phyloP scores from a whole-genome alignment of 2,797 vertebrate species.

The Argyrosomus regius region DNA sequence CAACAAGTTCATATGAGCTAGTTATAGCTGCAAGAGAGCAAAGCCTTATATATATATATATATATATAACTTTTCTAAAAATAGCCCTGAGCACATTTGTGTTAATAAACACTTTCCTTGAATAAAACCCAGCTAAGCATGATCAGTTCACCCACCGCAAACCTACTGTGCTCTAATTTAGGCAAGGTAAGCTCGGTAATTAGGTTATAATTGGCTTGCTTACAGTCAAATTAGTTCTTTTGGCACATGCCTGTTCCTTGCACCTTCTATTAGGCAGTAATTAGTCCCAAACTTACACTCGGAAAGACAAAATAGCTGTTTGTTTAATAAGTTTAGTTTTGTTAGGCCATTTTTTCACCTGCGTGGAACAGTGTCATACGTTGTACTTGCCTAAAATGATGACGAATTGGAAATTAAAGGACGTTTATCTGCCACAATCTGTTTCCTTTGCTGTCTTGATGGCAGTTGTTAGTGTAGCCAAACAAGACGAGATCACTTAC shows the following conservation, averaged over 20 bases:
- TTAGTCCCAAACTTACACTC: conserved; percentile 51
- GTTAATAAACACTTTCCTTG: conserved; percentile 69
- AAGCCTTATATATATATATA: neutral
- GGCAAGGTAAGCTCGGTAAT: conserved; percentile 79
- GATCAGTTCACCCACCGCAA: conserved; percentile 60
- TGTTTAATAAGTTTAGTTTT: conserved; percentile 18
- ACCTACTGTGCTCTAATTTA: conserved; percentile 70
- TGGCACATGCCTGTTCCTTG: conserved; percentile 63
- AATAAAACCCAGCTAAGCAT: conserved; percentile 70
- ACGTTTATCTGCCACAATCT: conserved; percentile 60
- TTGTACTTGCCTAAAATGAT: conserved; percentile 16
- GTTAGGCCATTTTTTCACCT: conserved; percentile 12
- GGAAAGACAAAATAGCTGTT: conserved; percentile 32
- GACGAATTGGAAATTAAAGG: conserved; percentile 28
- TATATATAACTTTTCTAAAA: conserved; percentile 48
- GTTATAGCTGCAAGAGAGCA: conserved; percentile 6
- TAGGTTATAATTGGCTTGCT: conserved; percentile 78
- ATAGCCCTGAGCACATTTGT: conserved; percentile 57
- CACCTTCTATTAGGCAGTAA: conserved; percentile 62
- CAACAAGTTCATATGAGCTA: conserved; percentile 32
- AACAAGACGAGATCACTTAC: conserved; percentile 62
- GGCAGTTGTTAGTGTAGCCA: conserved; percentile 59
- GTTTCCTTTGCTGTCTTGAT: conserved; percentile 63
- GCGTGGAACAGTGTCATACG: neutral
- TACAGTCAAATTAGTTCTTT: conserved; percentile 74